These are phyloP conservation scores for Rhabditoides inermis DNA, from an alignment of 2,888 invertebrate species.

Conservation along the genomic window DNA sequence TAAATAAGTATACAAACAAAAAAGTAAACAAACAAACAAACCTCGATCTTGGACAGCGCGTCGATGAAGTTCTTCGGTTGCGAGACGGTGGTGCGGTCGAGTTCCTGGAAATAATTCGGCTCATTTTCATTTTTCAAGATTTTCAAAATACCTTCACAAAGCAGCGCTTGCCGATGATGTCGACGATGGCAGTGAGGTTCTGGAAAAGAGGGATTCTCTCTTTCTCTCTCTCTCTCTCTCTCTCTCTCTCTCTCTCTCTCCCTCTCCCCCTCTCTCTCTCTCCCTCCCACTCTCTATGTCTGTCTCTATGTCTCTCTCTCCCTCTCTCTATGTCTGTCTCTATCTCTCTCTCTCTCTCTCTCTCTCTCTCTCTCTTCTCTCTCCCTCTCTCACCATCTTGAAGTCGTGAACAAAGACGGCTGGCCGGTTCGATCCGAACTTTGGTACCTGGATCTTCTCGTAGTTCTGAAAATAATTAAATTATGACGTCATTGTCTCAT, in stretches of 20 bases:
- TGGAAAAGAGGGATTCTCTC: too few relatives aligned
- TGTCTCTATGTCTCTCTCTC: too few relatives aligned
- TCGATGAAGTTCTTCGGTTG: constrained; percentile 61
- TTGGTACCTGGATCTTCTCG: constrained; percentile 78
- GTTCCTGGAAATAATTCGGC: constrained; percentile 71
- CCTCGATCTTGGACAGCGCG: constrained; percentile 63
- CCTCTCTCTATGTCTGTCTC: too few relatives aligned
- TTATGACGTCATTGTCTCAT: too few relatives aligned
- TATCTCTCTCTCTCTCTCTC: too few relatives aligned
- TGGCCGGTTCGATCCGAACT: constrained; percentile 71
- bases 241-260: too few relatives aligned
- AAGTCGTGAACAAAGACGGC: constrained; percentile 89
- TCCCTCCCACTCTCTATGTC: too few relatives aligned
- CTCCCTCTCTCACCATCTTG: constrained; percentile 59
- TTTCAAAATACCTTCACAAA: constrained; percentile 78
- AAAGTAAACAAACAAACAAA: constrained; percentile 54
- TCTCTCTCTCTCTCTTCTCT: too few relatives aligned
- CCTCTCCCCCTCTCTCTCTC: too few relatives aligned
- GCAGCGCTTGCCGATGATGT: constrained; percentile 69
- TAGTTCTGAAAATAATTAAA: constrained; percentile 59
- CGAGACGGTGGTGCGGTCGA: constrained; percentile 59
- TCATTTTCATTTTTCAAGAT: constrained; percentile 63
- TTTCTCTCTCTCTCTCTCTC: too few relatives aligned
- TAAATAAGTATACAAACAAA: too few relatives aligned
- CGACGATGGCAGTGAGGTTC: constrained; percentile 72